Evolutionary conservation across 1,140 invertebrate species (phyloP), one percentile per base, ranked within the genome.

Genomic region (Apis cerana): DNA sequence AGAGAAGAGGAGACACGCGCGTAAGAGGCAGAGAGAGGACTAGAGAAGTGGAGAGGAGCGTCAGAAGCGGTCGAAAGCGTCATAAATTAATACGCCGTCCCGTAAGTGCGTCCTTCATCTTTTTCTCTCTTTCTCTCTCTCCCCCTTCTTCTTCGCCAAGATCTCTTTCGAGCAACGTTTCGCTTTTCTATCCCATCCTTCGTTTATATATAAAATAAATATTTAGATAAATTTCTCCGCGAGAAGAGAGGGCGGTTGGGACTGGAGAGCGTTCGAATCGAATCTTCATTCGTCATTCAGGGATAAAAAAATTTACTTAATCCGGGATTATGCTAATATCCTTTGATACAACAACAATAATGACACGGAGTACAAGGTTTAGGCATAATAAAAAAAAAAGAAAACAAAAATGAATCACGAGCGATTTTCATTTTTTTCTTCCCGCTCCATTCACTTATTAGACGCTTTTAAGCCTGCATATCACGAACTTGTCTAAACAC

Each of bases 21-120:
- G 11, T 13, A 33, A 68, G 67, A 65, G 83, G 58, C 27, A 23
- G 52, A 56, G 48, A 68, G 52, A 43, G 64, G 43, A 48, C 5
- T 12, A 15, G 65, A 48, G 65, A 68, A 27, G 50, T 19, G 11
- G 75, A 59, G 56, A 50, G 76, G 86, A 83, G 54, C 80, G 78
- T 75, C 74, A 84, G 79, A 86, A 86, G 77, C 78, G 69, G 65
- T 81, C 64, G 80, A 86, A 83, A 74, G 68, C 83, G 87, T 83
- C 87, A 83, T 90, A 89, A 90, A 89, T 90, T 90, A 89, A 89
- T 88, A 62, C 78, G 54, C 68, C 43, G 70, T n/a, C 58, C 27
- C 23, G 75, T 81, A 89, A 89, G 75, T 80, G 75, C 65, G 77
- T 23, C 27, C 70, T 61, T 13, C 52, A 65, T 65, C 21, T 33